These are phyloP conservation scores for Aselliscus stoliczkanus DNA, from an alignment of 2,797 vertebrate genomes.

Conservation along the genomic window DNA sequence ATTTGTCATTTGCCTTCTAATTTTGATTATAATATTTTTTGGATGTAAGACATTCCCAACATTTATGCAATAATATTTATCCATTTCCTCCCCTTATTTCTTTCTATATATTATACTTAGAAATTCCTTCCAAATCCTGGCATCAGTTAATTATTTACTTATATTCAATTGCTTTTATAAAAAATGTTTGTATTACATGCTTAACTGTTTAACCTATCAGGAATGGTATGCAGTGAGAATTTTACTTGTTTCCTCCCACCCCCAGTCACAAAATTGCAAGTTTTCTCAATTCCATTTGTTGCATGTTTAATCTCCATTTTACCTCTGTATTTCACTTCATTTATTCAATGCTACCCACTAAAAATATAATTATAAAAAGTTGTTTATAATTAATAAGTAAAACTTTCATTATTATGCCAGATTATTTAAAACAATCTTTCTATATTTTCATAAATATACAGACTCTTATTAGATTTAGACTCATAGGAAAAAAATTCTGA, in stretches of 20 bases:
- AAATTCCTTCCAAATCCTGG: background rate
- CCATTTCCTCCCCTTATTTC: conserved; percentile 4
- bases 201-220: background rate
- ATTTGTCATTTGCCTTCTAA: background rate
- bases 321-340: conserved; percentile 2
- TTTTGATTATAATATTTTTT: background rate
- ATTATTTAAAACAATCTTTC: conserved; percentile 20
- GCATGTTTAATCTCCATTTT: background rate
- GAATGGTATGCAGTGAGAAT: background rate
- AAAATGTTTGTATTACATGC: background rate
- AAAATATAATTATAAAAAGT: background rate
- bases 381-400: conserved; percentile 4
- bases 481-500: background rate
- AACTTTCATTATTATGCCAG: background rate
- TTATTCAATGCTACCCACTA: conserved; percentile 2
- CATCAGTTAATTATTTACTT: background rate
- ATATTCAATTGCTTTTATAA: background rate
- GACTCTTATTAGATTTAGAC: background rate
- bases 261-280: background rate
- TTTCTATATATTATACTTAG: conserved; percentile 13
- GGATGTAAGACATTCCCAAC: background rate
- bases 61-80: background rate
- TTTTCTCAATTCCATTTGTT: background rate
- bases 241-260: background rate
- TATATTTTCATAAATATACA: conserved; percentile 6